Evolutionary conservation across 2,888 invertebrate species (phyloP).

Genomic region (Athripsodes cinereus): DNA sequence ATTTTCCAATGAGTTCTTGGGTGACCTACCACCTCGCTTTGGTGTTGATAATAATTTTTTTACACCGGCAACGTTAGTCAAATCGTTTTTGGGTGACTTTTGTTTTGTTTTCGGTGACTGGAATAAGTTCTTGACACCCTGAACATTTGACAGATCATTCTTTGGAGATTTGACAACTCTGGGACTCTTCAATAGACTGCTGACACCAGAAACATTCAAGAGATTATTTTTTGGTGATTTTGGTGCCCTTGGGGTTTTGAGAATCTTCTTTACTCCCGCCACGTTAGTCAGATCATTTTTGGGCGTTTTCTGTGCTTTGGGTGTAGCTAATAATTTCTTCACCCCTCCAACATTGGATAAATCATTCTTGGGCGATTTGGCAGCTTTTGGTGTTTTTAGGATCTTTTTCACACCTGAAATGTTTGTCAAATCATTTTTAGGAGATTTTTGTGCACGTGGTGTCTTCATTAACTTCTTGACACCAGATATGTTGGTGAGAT

Average conservation of each 20-base stretch:
- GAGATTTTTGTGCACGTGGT: slow-evolving; percentile 22
- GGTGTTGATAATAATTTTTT: slow-evolving; percentile 12
- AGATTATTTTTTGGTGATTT: slow-evolving; percentile 37
- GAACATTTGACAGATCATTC: slow-evolving; percentile 38
- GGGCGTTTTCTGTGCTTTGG: slow-evolving; percentile 31
- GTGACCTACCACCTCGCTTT: slow-evolving; percentile 24
- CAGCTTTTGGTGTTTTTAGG: slow-evolving; percentile 31
- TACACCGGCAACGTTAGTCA: slow-evolving; percentile 29
- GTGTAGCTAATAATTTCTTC: slow-evolving; percentile 36
- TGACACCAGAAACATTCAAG: slow-evolving; percentile 35
- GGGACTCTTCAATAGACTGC: slow-evolving; percentile 35
- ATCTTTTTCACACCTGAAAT: slow-evolving; percentile 40
- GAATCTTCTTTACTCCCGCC: slow-evolving; percentile 37
- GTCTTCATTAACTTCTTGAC: slow-evolving; percentile 33
- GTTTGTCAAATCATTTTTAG: slow-evolving; percentile 39
- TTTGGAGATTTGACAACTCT: slow-evolving; percentile 32
- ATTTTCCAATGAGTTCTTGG: slow-evolving; percentile 31
- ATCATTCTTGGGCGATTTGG: slow-evolving; percentile 37
- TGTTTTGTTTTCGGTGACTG: slow-evolving; percentile 20
- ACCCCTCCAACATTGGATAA: slow-evolving; percentile 36
- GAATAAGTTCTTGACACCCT: slow-evolving; percentile 39
- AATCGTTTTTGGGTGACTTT: slow-evolving; percentile 36
- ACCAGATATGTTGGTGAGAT: slow-evolving; percentile 39
- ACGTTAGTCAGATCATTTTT: slow-evolving; percentile 37
- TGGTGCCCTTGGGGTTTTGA: slow-evolving; percentile 27